Percentiles rank a stretch among this genome's conserved stretches.
phyloP scores from a whole-genome alignment of 2,797 vertebrate species.

The Pogonophryne albipinna region DNA sequence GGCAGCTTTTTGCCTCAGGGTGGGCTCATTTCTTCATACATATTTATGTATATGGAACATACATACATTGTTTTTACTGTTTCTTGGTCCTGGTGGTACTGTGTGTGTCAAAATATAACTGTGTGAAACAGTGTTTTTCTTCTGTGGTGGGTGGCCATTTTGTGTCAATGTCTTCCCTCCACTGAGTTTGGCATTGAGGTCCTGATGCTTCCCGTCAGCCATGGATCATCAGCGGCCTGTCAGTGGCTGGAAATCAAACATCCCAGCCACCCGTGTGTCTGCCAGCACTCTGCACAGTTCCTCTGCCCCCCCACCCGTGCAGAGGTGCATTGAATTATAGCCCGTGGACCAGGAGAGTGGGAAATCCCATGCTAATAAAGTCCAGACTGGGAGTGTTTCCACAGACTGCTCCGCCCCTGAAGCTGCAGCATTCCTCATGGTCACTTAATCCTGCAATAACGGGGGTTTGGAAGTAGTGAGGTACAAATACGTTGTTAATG shows the following conservation, averaged over 20 bases:
- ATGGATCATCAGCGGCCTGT: constrained; percentile 22
- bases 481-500: too few species aligned
- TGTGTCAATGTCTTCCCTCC: neutral
- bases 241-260: constrained; percentile 10
- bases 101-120: neutral
- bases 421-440: constrained; percentile 42
- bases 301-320: constrained; percentile 20
- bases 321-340: constrained; percentile 55
- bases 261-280: constrained; percentile 28
- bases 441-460: constrained; percentile 36
- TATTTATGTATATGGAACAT: too few species aligned
- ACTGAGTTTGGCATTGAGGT: constrained; percentile 11
- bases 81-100: too few species aligned
- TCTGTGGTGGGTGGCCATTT: constrained; percentile 2
- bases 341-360: constrained; percentile 27
- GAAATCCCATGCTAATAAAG: constrained; percentile 58
- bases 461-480: neutral
- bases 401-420: constrained; percentile 46
- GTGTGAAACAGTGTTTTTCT: neutral
- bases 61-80: too few species aligned
- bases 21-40: too few species aligned
- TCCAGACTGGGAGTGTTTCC: constrained; percentile 66
- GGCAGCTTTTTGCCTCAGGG: too few species aligned
- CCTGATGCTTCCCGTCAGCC: constrained; percentile 8
- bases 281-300: constrained; percentile 34